These are phyloP conservation scores for Xestia c-nigrum DNA, from an alignment of 2,888 invertebrate species.

Conservation along the genomic window DNA sequence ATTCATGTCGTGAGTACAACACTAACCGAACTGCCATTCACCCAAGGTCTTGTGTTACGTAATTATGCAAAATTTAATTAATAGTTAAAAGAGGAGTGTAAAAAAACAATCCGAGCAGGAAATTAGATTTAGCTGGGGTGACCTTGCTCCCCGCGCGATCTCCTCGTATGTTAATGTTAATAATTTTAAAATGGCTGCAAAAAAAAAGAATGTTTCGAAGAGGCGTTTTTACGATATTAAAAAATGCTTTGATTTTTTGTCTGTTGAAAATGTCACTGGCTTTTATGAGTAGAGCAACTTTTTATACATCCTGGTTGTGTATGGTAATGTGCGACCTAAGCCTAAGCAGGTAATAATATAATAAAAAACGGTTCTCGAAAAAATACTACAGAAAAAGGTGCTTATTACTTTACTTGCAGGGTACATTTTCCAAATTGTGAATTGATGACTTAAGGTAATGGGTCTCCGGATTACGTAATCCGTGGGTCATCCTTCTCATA, in stretches of 20 bases:
- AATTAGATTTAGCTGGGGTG: constrained; percentile 44
- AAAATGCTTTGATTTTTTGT: not conserved
- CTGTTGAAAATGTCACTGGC: not conserved
- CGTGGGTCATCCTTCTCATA: not conserved
- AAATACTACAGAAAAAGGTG: not conserved
- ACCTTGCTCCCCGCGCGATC: constrained; percentile 23
- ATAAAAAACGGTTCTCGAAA: not conserved
- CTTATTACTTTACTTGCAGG: not conserved
- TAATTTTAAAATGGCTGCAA: constrained; percentile 25
- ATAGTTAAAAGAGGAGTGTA: constrained; percentile 15
- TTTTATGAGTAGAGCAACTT: constrained; percentile 5
- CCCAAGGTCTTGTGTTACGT: constrained; percentile 45
- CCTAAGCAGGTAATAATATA: not conserved
- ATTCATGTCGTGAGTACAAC: constrained; percentile 88
- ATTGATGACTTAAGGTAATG: not conserved
- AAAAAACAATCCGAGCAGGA: constrained; percentile 45
- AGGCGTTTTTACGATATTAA: constrained; percentile 15
- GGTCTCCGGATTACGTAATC: not conserved
- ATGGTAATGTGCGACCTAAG: not conserved
- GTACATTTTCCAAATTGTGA: not conserved
- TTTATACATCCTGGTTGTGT: constrained; percentile 20
- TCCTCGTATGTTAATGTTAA: constrained; percentile 14
- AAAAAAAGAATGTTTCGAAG: constrained; percentile 21
- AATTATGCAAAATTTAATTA: constrained; percentile 31
- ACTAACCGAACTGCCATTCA: constrained; percentile 34